phyloP scores from a whole-genome alignment of 2,888 invertebrate species.

The Fragum fragum region DNA sequence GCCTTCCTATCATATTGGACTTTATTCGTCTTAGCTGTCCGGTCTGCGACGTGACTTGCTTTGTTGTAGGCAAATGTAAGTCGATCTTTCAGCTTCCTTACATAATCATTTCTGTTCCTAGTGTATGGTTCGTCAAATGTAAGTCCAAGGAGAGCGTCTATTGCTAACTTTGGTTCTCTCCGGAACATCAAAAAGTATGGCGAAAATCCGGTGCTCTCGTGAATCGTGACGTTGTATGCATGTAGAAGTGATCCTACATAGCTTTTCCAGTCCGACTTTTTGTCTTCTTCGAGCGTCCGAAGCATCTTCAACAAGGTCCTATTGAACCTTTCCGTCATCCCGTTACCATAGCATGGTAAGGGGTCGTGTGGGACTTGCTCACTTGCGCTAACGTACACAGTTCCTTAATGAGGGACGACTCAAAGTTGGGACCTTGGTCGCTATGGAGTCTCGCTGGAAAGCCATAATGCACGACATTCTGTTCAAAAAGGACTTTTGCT shows the following conservation, averaged over 20 bases:
- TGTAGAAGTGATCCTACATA: slow-evolving; percentile 29
- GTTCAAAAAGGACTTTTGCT: slow-evolving; percentile 28
- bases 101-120: slow-evolving; percentile 13
- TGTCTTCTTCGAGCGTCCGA: slow-evolving; percentile 22
- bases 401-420: slow-evolving; percentile 17
- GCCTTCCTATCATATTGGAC: not conserved
- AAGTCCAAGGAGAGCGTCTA: slow-evolving; percentile 34
- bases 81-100: slow-evolving; percentile 21
- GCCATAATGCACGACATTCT: slow-evolving; percentile 19
- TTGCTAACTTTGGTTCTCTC: slow-evolving; percentile 26
- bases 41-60: not conserved
- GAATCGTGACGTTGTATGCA: too few species aligned
- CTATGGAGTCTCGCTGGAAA: slow-evolving; percentile 16
- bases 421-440: slow-evolving; percentile 28
- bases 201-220: slow-evolving; percentile 38
- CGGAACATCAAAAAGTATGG: slow-evolving; percentile 50
- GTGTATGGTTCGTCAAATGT: slow-evolving; percentile 6
- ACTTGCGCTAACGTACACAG: slow-evolving; percentile 22
- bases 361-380: slow-evolving; percentile 32
- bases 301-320: slow-evolving; percentile 32
- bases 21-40: not conserved
- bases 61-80: not conserved
- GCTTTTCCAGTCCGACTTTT: slow-evolving; percentile 29
- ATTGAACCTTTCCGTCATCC: slow-evolving; percentile 39
- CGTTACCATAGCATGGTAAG: slow-evolving; percentile 47